Evolutionary conservation across 2,113 vertebrate genomes (phyloP), one percentile per base, ranked within the genome.

Genomic region (Mesocricetus auratus): DNA sequence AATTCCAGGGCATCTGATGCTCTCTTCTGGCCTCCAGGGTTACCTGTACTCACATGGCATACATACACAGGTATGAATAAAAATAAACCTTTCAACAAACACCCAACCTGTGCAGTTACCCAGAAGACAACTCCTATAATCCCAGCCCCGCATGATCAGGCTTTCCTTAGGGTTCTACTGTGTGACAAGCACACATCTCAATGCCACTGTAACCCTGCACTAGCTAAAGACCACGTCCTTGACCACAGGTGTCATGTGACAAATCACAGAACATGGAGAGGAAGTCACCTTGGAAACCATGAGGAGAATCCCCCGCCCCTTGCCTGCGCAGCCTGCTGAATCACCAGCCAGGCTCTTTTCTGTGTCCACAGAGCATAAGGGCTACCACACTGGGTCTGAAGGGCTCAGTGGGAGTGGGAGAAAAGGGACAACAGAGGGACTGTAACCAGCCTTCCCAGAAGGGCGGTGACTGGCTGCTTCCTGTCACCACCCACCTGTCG

Each of bases 271-370:
- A 24, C 24, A 4, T 6, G 53, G 31, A 93, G 82, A 16, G 11
- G 69, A 74, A 71, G 91, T 86, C 68, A 53, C 93, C 92, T 39
- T 89, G 92, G 93, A 89, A 86, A 93, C 86, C 0, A 2, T 29
- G 12, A 39, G 13, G 24, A 77, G 58, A 95, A 39, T 26, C 31
- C 21, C 75, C 21, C 75, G 8, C 26, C 16, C 73, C 10, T 64
- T n/a, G 33, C 62, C 33, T 56, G 2, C 0, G 7, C 50, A 8
- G 31, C 31, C 74, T 50, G n/a, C 62, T 94, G 81, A 94, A 89
- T 94, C 96, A 91, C 0, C 5, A 39, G 45, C 45, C n/a, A 3
- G 22, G 73, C 24, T n/a, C 24, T 1, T n/a, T 3, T 45, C 29
- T 47, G 16, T 0, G 60, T 36, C 3, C 36, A n/a, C 45, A 45